These are phyloP conservation scores for Acanthurus tractus DNA, from an alignment of 2,797 vertebrate species.

Conservation along the genomic window DNA sequence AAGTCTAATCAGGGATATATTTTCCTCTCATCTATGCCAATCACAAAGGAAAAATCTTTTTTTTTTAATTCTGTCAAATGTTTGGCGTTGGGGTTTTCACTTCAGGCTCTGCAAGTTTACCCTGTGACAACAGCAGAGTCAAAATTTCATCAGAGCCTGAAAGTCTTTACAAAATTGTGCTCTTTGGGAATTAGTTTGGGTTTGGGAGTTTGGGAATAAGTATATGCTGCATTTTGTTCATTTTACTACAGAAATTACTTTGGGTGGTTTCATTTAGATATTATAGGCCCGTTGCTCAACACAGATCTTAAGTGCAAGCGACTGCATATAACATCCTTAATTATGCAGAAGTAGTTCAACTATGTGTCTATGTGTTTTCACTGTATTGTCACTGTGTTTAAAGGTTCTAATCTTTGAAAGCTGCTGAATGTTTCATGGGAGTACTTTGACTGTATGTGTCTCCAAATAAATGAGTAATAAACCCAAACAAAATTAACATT, in stretches of 20 bases:
- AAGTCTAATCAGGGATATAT: no score
- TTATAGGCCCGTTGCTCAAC: not conserved
- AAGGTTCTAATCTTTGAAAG: constrained; percentile 2
- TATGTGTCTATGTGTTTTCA: no score
- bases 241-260: not conserved
- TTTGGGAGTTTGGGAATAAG: not conserved
- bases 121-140: not conserved
- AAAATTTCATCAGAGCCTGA: not conserved
- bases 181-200: not conserved
- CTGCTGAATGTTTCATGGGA: not conserved
- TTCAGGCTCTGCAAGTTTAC: not conserved
- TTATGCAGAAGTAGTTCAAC: not conserved
- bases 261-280: not conserved
- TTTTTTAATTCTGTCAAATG: not conserved
- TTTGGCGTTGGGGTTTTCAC: not conserved
- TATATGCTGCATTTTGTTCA: not conserved
- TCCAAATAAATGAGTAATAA: constrained; percentile 9
- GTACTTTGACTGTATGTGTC: not conserved
- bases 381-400: no score
- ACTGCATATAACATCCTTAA: not conserved
- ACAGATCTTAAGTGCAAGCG: not conserved
- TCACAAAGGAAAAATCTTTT: not conserved
- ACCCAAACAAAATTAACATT: not conserved
- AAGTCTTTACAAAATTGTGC: not conserved
- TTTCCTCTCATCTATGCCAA: no score